A percentile compares a stretch with the other conserved stretches of the same genome.
These are phyloP conservation scores for Chitala chitala DNA, from an alignment of 2,113 vertebrate genomes.

Conservation along the genomic window DNA sequence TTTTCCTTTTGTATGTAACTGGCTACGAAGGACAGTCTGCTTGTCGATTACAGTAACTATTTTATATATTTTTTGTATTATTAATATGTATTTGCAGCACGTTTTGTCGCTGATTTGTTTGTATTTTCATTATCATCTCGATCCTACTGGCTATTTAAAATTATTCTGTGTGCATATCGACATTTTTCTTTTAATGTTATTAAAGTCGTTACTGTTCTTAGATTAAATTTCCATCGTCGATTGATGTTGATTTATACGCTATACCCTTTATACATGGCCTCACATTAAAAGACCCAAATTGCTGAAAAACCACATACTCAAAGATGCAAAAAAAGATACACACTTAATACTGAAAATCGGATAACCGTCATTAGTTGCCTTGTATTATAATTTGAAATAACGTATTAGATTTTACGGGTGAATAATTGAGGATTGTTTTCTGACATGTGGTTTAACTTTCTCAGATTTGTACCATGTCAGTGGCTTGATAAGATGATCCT, in stretches of 20 bases:
- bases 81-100: neutral
- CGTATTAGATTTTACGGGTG: neutral
- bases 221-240: neutral
- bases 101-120: neutral
- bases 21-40: neutral
- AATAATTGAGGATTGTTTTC: neutral
- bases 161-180: no score
- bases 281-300: neutral
- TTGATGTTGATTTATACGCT: neutral
- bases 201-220: neutral
- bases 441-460: neutral
- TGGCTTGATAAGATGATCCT: neutral
- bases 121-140: neutral
- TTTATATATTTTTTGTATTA: no score
- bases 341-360: neutral
- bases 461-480: neutral
- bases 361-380: neutral
- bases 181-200: no score
- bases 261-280: neutral
- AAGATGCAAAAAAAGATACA: conserved; percentile 17
- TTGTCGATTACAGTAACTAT: no score
- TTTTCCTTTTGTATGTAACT: neutral
- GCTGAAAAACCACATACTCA: conserved; percentile 20
- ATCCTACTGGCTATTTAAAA: neutral
- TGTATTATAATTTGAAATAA: neutral